These are phyloP conservation scores for Octopus bimaculoides DNA, from an alignment of 1,140 invertebrate genomes.

Conservation along the genomic window DNA sequence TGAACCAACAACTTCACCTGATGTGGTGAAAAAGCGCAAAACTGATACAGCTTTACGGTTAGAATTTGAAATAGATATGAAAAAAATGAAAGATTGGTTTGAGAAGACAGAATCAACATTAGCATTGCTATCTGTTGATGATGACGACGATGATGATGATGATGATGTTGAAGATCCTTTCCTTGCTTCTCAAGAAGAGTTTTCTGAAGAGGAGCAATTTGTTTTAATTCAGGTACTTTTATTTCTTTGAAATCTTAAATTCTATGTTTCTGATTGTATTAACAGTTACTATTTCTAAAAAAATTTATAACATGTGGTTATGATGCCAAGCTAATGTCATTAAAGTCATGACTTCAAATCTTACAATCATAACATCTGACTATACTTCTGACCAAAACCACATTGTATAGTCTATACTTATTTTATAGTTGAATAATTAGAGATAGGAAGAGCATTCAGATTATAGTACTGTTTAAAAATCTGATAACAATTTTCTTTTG, in stretches of 20 bases:
- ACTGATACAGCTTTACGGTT: constrained; percentile 46
- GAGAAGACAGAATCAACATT: constrained; percentile 62
- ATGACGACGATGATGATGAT: constrained; percentile 27
- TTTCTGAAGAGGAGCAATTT: constrained; percentile 65
- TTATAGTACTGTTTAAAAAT: too few relatives aligned
- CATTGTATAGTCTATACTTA: too few relatives aligned
- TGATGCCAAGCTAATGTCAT: too few relatives aligned
- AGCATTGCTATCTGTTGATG: constrained; percentile 58
- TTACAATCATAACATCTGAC: too few relatives aligned
- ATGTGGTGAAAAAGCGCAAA: constrained; percentile 39
- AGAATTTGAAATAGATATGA: constrained; percentile 62
- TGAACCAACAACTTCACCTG: constrained; percentile 17
- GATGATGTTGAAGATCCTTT: constrained; percentile 18
- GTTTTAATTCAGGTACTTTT: constrained; percentile 62
- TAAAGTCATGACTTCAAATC: too few relatives aligned
- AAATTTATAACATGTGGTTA: too few relatives aligned
- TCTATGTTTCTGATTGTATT: too few relatives aligned
- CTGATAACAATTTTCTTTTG: too few relatives aligned
- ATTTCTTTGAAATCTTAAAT: background rate
- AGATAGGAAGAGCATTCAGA: too few relatives aligned
- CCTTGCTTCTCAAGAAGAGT: constrained; percentile 59
- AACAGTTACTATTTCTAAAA: too few relatives aligned
- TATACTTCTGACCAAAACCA: too few relatives aligned
- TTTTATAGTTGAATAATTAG: too few relatives aligned
- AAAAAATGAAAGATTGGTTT: constrained; percentile 63